Conservation (phyloP, 2,888 invertebrate genomes). For the Ormyrus nitidulus region DNA sequence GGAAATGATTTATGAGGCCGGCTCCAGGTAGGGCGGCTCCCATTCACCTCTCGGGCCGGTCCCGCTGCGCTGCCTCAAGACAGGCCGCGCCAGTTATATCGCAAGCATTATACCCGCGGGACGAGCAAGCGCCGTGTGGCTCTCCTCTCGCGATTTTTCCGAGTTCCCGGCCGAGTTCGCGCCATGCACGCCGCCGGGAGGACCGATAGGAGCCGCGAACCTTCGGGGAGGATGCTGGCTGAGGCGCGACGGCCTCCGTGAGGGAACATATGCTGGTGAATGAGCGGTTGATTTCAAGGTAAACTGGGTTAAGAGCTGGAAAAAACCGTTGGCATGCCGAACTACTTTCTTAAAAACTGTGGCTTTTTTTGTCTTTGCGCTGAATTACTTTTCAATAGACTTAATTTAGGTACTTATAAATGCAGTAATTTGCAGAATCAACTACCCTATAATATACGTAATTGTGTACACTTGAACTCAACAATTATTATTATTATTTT, state of each 20-base stretch:
- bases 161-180: background rate
- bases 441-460: too few species aligned
- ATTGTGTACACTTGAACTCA: too few species aligned
- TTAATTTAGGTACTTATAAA: too few species aligned
- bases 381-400: too few species aligned
- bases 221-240: background rate
- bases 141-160: background rate
- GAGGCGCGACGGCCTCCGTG: background rate
- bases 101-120: constrained; percentile 41
- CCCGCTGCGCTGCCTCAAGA: background rate
- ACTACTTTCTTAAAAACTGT: too few species aligned
- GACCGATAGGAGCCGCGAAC: background rate
- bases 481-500: too few species aligned
- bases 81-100: background rate
- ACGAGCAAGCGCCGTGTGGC: background rate
- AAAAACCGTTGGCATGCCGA: too few species aligned
- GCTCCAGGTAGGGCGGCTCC: constrained; percentile 71
- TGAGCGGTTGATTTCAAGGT: background rate
- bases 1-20: constrained; percentile 74
- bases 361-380: too few species aligned
- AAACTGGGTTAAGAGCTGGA: too few species aligned
- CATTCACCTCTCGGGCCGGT: constrained; percentile 51
- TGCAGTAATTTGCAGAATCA: too few species aligned
- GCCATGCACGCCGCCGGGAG: background rate
- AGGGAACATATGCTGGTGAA: background rate